phyloP scores from a whole-genome alignment of 2,888 invertebrate genomes.

The Drosophila limbata region DNA sequence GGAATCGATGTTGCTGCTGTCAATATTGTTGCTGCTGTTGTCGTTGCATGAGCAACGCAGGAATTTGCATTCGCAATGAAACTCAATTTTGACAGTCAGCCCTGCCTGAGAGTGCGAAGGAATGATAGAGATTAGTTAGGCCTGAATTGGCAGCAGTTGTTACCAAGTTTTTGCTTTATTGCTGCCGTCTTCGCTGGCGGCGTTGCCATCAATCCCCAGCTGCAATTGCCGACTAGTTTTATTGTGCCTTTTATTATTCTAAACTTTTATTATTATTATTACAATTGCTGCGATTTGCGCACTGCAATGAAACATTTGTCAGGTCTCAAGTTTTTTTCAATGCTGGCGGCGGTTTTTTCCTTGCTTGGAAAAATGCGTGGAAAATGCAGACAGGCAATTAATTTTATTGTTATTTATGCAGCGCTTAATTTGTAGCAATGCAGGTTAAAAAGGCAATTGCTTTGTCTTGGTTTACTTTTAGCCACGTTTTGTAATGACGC shows the following conservation, averaged over 20 bases:
- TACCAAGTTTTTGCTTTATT: slow-evolving; percentile 17
- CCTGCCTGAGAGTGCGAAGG: slow-evolving; percentile 19
- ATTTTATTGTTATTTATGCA: slow-evolving; percentile 67
- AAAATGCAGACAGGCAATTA: slow-evolving; percentile 71
- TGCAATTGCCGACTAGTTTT: slow-evolving; percentile 51
- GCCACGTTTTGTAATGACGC: slow-evolving; percentile 15
- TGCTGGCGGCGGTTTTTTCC: slow-evolving; percentile 40
- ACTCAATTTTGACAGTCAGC: slow-evolving; percentile 40
- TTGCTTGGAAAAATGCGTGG: slow-evolving; percentile 68
- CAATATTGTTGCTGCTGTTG: slow-evolving; percentile 2
- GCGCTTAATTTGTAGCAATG: slow-evolving; percentile 53
- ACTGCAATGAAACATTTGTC: slow-evolving; percentile 57
- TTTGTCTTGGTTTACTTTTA: slow-evolving; percentile 72
- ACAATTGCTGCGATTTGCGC: slow-evolving; percentile 21
- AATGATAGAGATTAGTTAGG: slow-evolving; percentile 18
- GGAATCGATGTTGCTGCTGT: slow-evolving; percentile 47
- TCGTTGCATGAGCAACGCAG: slow-evolving; percentile 26
- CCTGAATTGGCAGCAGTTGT: slow-evolving; percentile 49
- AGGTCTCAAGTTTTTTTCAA: slow-evolving; percentile 48
- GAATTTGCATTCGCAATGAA: slow-evolving; percentile 32
- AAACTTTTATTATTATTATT: slow-evolving; percentile 49
- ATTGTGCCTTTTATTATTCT: slow-evolving; percentile 65
- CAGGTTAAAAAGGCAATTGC: slow-evolving; percentile 74
- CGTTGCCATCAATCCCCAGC: slow-evolving; percentile 67
- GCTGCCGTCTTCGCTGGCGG: slow-evolving; percentile 50